Base-by-base conservation (phyloP, 1,140 invertebrate species). In the Pararge aegeria region DNA sequence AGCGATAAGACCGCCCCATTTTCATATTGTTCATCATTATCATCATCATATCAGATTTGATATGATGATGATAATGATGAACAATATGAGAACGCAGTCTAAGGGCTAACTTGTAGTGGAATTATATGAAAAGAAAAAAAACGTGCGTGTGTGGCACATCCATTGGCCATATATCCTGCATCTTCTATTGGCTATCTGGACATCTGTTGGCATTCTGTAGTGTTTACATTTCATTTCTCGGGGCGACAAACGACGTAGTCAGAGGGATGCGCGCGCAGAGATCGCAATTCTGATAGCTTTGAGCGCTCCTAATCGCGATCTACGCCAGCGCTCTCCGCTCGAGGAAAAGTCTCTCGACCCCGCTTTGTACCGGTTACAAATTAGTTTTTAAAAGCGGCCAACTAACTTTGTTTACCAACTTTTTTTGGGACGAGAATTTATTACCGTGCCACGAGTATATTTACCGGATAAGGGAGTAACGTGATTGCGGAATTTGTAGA, bases 151-250 rank as follows among this genome's bases (percentile, higher is more conserved):
- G 27, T 3, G 19, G 27, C 64, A 42, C 38, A 38, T 65, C 66
- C 52, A 44, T 55, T 13, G 27, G 24, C 9, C 6, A 9, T 55
- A 48, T 10, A 30, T 50, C 49, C 4, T 5, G 7, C 29, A 12
- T 40, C 63, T 61, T 75, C 77, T 83, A 84, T 87, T 84, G 82
- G 78, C 75, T 87, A 87, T 86, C 84, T 87, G 84, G 80, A 83
- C 84, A 87, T 87, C 78, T 87, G 79, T 77, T 78, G 70, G 78
- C 75, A 74, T 75, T 75, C 68, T 75, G 64, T 69, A 75, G 72
- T 87, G 84, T 87, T 87, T 87, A 73, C 84, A 73, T 87, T 87
- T 83, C 84, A 87, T 87, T 80, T 84, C 80, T 84, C 74, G 69
- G 50, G 80, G 80, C 82, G 74, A 85, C 78, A 81, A 78, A 80